Evolutionary conservation across 2,888 invertebrate species (phyloP).

Genomic region (Rhamphomyia laevipes): DNA sequence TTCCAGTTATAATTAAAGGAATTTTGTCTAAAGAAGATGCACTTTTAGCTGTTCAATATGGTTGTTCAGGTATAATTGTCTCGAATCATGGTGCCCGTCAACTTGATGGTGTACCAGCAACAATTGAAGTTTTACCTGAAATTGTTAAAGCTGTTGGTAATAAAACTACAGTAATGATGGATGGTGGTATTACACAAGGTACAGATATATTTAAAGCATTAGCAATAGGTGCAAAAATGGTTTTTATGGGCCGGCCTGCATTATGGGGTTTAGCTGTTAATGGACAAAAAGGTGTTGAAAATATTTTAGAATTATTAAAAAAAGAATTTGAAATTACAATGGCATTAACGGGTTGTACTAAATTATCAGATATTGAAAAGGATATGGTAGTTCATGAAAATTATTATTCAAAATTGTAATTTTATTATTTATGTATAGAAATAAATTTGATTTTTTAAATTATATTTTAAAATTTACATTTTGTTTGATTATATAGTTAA

Average conservation of each 20-base stretch:
- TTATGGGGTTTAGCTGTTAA: constrained; percentile 72
- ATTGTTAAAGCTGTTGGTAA: constrained; percentile 61
- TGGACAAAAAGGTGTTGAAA: constrained; percentile 67
- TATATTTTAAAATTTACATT: no score
- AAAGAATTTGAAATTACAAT: constrained; percentile 66
- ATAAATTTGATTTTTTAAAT: no score
- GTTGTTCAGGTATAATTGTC: constrained; percentile 71
- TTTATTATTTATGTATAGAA: no score
- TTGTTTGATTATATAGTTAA: no score
- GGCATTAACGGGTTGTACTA: constrained; percentile 60
- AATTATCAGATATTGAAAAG: constrained; percentile 46
- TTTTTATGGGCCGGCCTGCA: constrained; percentile 76
- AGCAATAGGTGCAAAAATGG: constrained; percentile 82
- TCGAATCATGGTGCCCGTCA: constrained; percentile 93
- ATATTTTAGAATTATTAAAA: constrained; percentile 56
- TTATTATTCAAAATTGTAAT: constrained; percentile 34
- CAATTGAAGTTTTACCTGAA: constrained; percentile 75
- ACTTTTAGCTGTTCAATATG: constrained; percentile 54
- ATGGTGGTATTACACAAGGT: constrained; percentile 75
- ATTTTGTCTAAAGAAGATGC: constrained; percentile 82
- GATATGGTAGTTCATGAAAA: constrained; percentile 62
- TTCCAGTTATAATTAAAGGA: constrained; percentile 81
- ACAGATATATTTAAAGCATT: constrained; percentile 84
- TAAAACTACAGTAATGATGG: constrained; percentile 67
- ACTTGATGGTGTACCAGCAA: constrained; percentile 53